Base-by-base conservation (phyloP, 2,113 vertebrate species). In the Phoxinus phoxinus region DNA sequence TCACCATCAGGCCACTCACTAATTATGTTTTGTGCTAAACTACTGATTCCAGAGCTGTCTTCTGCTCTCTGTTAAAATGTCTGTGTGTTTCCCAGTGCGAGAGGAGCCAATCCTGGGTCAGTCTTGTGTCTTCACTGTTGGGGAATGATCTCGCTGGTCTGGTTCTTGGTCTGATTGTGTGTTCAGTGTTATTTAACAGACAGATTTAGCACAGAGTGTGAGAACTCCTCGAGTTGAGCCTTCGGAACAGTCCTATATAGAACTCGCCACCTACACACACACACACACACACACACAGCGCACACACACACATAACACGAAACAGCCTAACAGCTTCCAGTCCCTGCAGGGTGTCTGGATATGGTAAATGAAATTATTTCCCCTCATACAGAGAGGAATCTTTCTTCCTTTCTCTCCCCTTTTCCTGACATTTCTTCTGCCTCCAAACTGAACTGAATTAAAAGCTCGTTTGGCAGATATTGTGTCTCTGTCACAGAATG, bases 171-270 rank as follows among this genome's bases (percentile, higher is more conserved):
- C 11, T 79, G 51, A 63, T 41, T 80, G 27, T 15, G 80, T 4
- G 37, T 30, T 65, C 78, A n/a, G 61, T 69, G 80, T 82, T 82
- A 35, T 82, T 69, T 69, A 53, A 30, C 80, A 53, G 80, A 82
- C 63, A 53, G 44, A 82, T 53, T 82, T 82, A 82, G 80, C 80
- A 65, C n/a, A 44, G n/a, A 41, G 59, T 82, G 80, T 82, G 80
- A 82, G 27, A 82, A 82, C 61, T 82, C 41, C 80, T 82, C 44
- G 37, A 65, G 63, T 59, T 19, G 37, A 80, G 78, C 15, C 35
- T 63, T 63, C 10, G 13, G 44, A 69, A 23, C 17, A 69, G 80
- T 82, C 46, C 11, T 69, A 82, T 82, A 69, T 69, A 82, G 61
- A 67, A 48, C 25, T 30, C 44, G 11, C 80, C 80, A 69, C 63